Evolutionary conservation across 2,113 vertebrate genomes (phyloP).

Genomic region (Zootoca vivipara): DNA sequence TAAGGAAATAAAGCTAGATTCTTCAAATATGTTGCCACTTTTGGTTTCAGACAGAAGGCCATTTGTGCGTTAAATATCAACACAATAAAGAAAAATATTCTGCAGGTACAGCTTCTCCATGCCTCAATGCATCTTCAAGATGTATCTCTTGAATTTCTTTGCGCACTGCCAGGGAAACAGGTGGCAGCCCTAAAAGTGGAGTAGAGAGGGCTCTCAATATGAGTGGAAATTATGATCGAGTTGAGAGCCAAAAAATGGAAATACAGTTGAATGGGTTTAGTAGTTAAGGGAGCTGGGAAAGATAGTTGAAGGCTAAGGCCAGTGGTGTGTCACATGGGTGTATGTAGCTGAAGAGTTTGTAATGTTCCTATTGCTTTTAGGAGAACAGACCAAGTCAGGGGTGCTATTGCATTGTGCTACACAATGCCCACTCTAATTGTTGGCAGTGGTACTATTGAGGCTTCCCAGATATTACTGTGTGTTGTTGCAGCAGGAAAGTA

Average conservation of each 20-base stretch:
- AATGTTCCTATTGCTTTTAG: neutral
- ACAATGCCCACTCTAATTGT: neutral
- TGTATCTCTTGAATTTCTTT: neutral
- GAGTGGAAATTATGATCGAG: neutral
- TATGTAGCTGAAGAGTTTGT: neutral
- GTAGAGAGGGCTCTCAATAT: neutral
- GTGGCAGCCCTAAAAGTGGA: neutral
- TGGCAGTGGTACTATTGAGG: neutral
- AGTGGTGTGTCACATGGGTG: neutral
- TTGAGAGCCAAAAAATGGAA: neutral
- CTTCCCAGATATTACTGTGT: neutral
- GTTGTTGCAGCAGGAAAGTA: neutral
- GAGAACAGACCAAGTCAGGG: neutral
- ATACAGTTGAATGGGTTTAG: neutral
- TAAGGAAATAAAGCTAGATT: neutral
- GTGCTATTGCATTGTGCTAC: neutral
- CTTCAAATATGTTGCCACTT: neutral
- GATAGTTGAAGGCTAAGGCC: neutral
- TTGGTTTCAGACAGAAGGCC: neutral
- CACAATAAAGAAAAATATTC: neutral
- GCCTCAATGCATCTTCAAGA: neutral
- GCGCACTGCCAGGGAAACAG: neutral
- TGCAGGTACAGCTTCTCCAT: neutral
- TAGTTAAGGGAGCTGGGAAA: neutral
- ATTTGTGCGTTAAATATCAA: neutral